Evolutionary conservation across 2,888 invertebrate genomes (phyloP), one percentile per base, ranked within the genome.

Genomic region (Plebejus anna): DNA sequence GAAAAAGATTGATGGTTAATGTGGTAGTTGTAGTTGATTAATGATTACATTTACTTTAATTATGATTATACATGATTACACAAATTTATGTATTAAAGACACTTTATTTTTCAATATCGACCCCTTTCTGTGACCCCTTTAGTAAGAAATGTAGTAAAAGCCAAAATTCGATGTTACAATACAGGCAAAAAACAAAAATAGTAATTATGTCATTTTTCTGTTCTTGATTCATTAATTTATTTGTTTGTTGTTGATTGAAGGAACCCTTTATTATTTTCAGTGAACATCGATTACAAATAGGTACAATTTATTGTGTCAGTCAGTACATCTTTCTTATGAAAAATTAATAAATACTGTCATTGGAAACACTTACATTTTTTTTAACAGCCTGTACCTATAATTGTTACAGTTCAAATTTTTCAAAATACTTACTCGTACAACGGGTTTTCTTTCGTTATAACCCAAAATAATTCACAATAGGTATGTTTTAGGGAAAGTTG

Each of bases 61-160:
- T 51, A 51, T 51, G 51, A 51, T 51, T 51, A 51, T 51, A 51
- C 51, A 51, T 51, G 51, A 51, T 51, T 51, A 51, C 51, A 51
- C 51, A 51, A 51, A 51, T 51, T 51, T 55, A 55, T 55, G 55
- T 55, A 55, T 55, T 55, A 55, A 55, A 55, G 55, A 55, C 55
- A 55, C 16, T 55, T 55, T 55, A 55, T 55, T 55, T 55, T 55
- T 55, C 55, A 55, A 55, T 55, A 55, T 55, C 55, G 55, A 55
- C 55, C 55, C 55, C 55, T 55, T 55, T 55, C 55, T 55, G 55
- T 55, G 55, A 55, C 55, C 55, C 55, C 55, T 55, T 55, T 55
- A 55, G 55, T 55, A 55, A 55, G 55, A 55, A 55, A 55, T 55
- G 55, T 55, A 55, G 55, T 55, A 55, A 55, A 55, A 55, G 55